Percentiles rank a stretch among this genome's conserved stretches.
Conservation (phyloP, 2,888 invertebrate genomes). For the Malacosoma neustria region DNA sequence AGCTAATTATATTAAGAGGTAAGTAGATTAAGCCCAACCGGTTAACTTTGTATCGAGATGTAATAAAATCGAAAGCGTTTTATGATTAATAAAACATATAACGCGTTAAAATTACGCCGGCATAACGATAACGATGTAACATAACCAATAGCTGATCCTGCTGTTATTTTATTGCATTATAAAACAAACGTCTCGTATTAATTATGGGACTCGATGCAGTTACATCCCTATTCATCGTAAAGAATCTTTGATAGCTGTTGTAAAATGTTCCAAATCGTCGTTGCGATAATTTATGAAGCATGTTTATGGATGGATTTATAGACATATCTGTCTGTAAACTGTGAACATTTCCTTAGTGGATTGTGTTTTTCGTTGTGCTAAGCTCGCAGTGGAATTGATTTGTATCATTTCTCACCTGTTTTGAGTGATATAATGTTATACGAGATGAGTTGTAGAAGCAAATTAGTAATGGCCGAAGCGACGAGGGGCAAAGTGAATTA, state of each 20-base stretch:
- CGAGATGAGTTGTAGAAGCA: constrained; percentile 23
- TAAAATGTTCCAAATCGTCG: constrained; percentile 71
- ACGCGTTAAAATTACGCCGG: constrained; percentile 28
- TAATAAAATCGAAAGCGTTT: constrained; percentile 44
- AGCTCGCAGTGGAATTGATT: not conserved
- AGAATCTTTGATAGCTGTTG: constrained; percentile 67
- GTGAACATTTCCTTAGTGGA: constrained; percentile 8
- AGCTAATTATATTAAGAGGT: constrained; percentile 28
- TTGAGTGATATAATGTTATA: not conserved
- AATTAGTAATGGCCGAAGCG: constrained; percentile 44
- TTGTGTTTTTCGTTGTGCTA: constrained; percentile 1
- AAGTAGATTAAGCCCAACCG: constrained; percentile 20
- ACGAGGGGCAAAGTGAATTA: constrained; percentile 56
- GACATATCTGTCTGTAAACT: constrained; percentile 38
- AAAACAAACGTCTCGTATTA: constrained; percentile 73
- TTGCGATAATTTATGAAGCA: constrained; percentile 72
- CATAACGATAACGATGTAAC: constrained; percentile 39
- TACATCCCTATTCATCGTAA: constrained; percentile 66
- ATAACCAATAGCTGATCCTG: constrained; percentile 43
- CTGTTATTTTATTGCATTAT: constrained; percentile 67
- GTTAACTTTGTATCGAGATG: constrained; percentile 27
- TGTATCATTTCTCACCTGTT: not conserved
- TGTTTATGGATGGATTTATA: constrained; percentile 69
- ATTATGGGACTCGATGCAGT: constrained; percentile 62
- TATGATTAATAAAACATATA: constrained; percentile 47